A percentile compares a stretch with the other conserved stretches of the same genome.
Evolutionary conservation across 2,797 vertebrate genomes (phyloP).

Genomic region (Cyclura pinguis): DNA sequence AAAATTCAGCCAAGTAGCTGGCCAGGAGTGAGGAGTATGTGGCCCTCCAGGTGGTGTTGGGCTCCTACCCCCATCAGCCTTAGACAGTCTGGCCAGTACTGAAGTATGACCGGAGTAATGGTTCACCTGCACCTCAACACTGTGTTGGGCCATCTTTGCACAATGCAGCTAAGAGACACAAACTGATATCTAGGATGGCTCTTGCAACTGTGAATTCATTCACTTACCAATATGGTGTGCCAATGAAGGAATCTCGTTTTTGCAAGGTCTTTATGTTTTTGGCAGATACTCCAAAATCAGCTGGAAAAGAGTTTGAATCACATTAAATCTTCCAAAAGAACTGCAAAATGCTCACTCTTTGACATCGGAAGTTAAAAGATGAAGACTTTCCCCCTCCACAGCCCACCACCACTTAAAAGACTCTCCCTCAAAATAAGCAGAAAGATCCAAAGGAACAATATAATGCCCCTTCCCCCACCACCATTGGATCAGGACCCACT

Average conservation of each 20-base stretch:
- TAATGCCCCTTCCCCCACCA: neutral
- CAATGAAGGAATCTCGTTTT: slow-evolving; percentile 96
- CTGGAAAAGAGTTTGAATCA: slow-evolving; percentile 77
- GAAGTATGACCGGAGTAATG: too few relatives aligned
- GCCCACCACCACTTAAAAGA: neutral
- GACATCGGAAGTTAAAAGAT: neutral
- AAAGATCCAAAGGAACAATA: neutral
- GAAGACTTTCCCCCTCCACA: neutral
- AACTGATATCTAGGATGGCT: too few relatives aligned
- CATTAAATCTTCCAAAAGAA: neutral
- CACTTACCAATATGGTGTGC: slow-evolving; percentile 97
- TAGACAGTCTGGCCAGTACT: too few relatives aligned
- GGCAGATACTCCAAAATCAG: slow-evolving; percentile 97
- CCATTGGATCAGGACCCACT: neutral
- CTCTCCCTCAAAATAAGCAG: neutral
- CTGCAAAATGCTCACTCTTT: neutral
- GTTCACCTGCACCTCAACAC: too few relatives aligned
- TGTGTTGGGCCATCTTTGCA: neutral
- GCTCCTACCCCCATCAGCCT: too few relatives aligned
- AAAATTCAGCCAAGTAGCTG: neutral
- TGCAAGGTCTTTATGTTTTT: slow-evolving; percentile 95
- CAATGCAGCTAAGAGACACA: neutral
- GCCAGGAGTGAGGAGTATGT: too few relatives aligned
- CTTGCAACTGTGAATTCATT: neutral
- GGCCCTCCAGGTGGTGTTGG: too few relatives aligned